Conservation (phyloP, 1,140 invertebrate genomes). For the Bombus sylvicola region DNA sequence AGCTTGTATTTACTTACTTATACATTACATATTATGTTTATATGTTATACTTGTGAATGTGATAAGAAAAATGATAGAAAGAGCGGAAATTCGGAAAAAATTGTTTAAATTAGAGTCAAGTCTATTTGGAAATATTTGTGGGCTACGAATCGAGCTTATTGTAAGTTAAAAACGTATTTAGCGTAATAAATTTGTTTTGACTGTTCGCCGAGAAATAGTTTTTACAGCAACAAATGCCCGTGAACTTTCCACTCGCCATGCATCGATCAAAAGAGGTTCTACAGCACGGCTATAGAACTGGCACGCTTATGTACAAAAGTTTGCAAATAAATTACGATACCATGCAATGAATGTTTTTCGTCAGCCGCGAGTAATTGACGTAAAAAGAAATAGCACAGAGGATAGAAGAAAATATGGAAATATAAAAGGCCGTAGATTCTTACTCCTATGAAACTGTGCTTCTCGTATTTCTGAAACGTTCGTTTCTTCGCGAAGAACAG, state of each 20-base stretch:
- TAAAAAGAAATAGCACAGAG: not conserved
- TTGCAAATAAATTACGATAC: not conserved
- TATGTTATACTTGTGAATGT: too few relatives aligned
- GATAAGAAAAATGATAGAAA: too few relatives aligned
- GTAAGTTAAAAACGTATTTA: not conserved
- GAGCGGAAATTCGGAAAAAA: too few relatives aligned
- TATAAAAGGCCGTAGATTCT: too few relatives aligned
- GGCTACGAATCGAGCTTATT: not conserved
- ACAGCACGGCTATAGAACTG: slow-evolving; percentile 32
- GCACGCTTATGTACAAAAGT: not conserved
- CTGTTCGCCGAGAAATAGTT: not conserved
- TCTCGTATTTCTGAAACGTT: too few relatives aligned
- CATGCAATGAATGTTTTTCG: not conserved
- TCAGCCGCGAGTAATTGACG: not conserved
- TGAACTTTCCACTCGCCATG: slow-evolving; percentile 58
- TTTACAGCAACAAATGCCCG: slow-evolving; percentile 47
- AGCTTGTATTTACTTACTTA: too few relatives aligned
- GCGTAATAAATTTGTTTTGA: not conserved
- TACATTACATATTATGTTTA: too few relatives aligned
- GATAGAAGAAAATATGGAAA: not conserved
- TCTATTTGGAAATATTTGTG: not conserved
- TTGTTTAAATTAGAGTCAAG: too few relatives aligned
- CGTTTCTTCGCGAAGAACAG: not conserved
- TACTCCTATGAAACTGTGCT: too few relatives aligned
- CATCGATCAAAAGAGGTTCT: slow-evolving; percentile 52